Conservation (phyloP, 1,140 invertebrate genomes). For the Caenorhabditis tropicalis region DNA sequence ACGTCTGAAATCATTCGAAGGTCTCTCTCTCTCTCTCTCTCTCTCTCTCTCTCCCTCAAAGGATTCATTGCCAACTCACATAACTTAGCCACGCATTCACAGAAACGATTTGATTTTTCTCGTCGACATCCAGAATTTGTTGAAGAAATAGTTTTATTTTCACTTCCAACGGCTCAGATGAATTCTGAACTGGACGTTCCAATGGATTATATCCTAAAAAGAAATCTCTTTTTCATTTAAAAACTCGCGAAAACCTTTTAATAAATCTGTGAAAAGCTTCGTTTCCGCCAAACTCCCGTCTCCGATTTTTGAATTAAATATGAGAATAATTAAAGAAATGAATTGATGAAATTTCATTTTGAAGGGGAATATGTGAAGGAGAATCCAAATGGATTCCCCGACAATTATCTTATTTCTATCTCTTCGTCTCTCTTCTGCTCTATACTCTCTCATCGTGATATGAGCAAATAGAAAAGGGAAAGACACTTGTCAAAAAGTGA, state of each 20-base stretch:
- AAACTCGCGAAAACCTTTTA: not conserved
- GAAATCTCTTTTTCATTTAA: not conserved
- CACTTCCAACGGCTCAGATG: constrained; percentile 91
- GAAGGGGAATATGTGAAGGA: not conserved
- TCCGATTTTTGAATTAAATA: not conserved
- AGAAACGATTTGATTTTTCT: constrained; percentile 63
- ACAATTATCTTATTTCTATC: not conserved
- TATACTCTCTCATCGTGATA: not conserved
- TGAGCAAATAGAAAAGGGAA: constrained; percentile 7
- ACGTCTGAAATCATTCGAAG: constrained; percentile 79
- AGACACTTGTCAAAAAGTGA: not conserved
- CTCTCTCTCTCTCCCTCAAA: not conserved
- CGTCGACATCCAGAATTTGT: constrained; percentile 99
- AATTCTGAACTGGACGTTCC: constrained; percentile 93
- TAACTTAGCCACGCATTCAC: constrained; percentile 63
- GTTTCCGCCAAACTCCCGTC: constrained; percentile 7
- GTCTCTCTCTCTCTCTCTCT: not conserved
- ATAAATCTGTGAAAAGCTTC: constrained; percentile 41
- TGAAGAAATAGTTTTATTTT: constrained; percentile 96
- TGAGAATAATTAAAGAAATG: not conserved
- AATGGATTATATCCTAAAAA: constrained; percentile 83
- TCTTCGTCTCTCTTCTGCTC: not conserved
- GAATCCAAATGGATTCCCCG: not conserved
- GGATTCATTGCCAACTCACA: constrained; percentile 18
- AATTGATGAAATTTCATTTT: constrained; percentile 11